These are phyloP conservation scores for Machaerirhynchus nigripectus DNA, from an alignment of 2,113 vertebrate species.

Conservation along the genomic window DNA sequence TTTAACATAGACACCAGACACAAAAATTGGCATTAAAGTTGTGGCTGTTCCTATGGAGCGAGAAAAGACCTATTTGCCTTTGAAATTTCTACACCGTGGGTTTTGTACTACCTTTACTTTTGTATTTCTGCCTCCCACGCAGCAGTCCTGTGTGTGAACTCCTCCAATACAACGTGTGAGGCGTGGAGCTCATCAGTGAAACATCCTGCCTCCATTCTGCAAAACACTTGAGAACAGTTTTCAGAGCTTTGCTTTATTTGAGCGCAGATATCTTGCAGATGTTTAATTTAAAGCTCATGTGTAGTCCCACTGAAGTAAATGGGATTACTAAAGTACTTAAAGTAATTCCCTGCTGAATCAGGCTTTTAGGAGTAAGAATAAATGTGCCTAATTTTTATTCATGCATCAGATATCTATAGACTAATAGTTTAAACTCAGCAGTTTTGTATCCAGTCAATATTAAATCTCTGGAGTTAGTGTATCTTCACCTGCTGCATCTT, in stretches of 20 bases:
- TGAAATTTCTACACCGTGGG: neutral
- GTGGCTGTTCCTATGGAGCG: neutral
- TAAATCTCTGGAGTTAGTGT: neutral
- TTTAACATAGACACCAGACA: neutral
- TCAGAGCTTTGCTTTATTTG: neutral
- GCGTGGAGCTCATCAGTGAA: neutral
- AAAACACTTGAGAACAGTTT: slow-evolving; percentile 13
- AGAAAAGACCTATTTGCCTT: neutral
- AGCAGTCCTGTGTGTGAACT: neutral
- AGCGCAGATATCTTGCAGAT: slow-evolving; percentile 52
- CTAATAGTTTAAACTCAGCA: slow-evolving; percentile 23
- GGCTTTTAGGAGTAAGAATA: slow-evolving; percentile 43
- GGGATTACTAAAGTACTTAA: slow-evolving; percentile 60
- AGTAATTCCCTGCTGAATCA: slow-evolving; percentile 60
- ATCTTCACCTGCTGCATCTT: neutral
- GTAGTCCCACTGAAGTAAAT: slow-evolving; percentile 53
- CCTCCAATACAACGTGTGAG: neutral
- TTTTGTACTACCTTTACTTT: neutral
- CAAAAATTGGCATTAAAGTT: neutral
- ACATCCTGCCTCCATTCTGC: neutral
- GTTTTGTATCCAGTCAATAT: neutral
- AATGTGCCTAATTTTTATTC: slow-evolving; percentile 53
- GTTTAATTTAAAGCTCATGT: slow-evolving; percentile 56
- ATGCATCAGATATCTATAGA: slow-evolving; percentile 18
- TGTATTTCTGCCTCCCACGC: neutral